phyloP scores from a whole-genome alignment of 2,113 vertebrate genomes.

The human region GRCh38 chr13:79491501-79492000 shows the following conservation, averaged over 20 bases:
- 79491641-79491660: conserved; percentile 27
- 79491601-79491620: conserved; percentile 12
- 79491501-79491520: background rate
- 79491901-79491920: conserved; percentile 67
- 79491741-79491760: conserved; percentile 49
- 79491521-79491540: conserved; percentile 12
- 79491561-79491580: background rate
- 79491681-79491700: background rate
- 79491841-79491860: conserved; percentile 59
- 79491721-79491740: background rate
- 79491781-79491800: conserved; percentile 32
- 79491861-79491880: conserved; percentile 68
- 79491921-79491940: conserved; percentile 51
- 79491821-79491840: conserved; percentile 31
- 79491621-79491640: background rate
- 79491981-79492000: conserved; percentile 69
- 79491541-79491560: conserved; percentile 31
- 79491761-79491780: conserved; percentile 46
- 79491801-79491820: conserved; percentile 36
- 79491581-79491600: conserved; percentile 30
- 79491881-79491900: conserved; percentile 55
- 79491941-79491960: conserved; percentile 60
- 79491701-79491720: background rate
- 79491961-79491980: conserved; percentile 60
- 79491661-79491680: background rate